These are phyloP conservation scores for Synanceia verrucosa DNA, from an alignment of 2,797 vertebrate genomes.

Conservation along the genomic window DNA sequence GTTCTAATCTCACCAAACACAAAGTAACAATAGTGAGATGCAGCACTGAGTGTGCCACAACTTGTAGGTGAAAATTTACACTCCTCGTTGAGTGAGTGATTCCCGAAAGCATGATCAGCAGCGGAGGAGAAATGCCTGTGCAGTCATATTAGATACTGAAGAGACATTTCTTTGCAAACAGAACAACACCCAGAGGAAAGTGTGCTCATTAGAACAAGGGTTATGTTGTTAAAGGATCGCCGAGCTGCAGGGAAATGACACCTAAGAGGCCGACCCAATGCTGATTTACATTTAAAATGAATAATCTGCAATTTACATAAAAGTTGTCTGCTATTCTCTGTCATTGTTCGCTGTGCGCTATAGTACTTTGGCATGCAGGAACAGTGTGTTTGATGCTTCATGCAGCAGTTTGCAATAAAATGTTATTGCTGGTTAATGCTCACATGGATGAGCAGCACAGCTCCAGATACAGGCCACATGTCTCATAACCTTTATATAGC, in stretches of 20 bases:
- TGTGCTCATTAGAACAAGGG: slow-evolving; percentile 33
- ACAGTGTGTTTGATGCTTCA: slow-evolving; percentile 9
- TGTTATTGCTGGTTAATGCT: slow-evolving; percentile 10
- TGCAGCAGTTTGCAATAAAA: slow-evolving; percentile 24
- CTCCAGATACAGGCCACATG: neutral
- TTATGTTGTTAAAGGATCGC: slow-evolving; percentile 37
- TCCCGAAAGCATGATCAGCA: slow-evolving; percentile 16
- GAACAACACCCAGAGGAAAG: slow-evolving; percentile 23
- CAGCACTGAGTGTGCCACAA: neutral
- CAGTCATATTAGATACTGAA: slow-evolving; percentile 7
- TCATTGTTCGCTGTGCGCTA: slow-evolving; percentile 1
- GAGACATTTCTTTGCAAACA: slow-evolving; percentile 40
- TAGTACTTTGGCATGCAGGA: neutral
- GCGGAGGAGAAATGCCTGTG: slow-evolving; percentile 4
- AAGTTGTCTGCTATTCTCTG: slow-evolving; percentile 4
- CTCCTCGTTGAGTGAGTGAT: slow-evolving; percentile 3
- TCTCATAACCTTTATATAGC: neutral
- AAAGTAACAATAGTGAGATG: neutral
- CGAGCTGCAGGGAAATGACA: slow-evolving; percentile 19
- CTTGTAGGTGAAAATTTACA: slow-evolving; percentile 8
- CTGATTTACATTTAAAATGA: slow-evolving; percentile 54
- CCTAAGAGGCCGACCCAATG: neutral
- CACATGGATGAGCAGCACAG: neutral
- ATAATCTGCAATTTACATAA: slow-evolving; percentile 43
- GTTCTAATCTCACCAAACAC: too few relatives aligned